Evolutionary conservation across 2,113 vertebrate genomes (phyloP).

Genomic region (Pogonocichla stellata): DNA sequence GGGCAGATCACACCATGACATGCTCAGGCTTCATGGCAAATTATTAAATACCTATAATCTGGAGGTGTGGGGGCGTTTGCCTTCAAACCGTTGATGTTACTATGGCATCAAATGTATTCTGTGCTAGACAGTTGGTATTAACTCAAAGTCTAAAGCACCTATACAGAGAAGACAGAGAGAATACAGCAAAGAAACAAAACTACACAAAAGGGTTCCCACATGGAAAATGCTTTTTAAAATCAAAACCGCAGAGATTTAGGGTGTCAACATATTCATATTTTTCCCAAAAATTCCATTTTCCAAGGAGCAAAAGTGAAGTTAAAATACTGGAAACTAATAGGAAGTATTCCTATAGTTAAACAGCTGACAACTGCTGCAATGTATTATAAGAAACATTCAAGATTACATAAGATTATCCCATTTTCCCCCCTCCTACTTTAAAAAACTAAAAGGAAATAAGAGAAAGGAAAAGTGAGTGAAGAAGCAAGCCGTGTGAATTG

Average conservation of each 20-base stretch:
- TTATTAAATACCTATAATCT: background rate
- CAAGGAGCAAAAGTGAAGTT: background rate
- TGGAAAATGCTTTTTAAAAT: background rate
- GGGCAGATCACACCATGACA: background rate
- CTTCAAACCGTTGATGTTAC: background rate
- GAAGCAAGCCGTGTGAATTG: background rate
- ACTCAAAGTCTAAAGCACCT: background rate
- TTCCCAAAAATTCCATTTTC: background rate
- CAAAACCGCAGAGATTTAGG: background rate
- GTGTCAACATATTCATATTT: background rate
- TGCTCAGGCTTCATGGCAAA: background rate
- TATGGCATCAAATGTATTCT: background rate
- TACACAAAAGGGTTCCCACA: background rate
- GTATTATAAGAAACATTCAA: background rate
- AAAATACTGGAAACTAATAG: background rate
- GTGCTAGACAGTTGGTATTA: background rate
- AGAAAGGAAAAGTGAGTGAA: background rate
- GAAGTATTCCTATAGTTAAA: background rate
- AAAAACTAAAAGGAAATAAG: background rate
- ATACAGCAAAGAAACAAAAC: background rate
- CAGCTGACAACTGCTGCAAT: background rate
- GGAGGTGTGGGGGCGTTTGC: background rate
- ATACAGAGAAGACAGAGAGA: background rate
- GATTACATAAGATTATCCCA: background rate
- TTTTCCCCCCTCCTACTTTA: background rate